Evolutionary conservation across 1,140 invertebrate species (phyloP).

Genomic region (Neodiprion fabricii): DNA sequence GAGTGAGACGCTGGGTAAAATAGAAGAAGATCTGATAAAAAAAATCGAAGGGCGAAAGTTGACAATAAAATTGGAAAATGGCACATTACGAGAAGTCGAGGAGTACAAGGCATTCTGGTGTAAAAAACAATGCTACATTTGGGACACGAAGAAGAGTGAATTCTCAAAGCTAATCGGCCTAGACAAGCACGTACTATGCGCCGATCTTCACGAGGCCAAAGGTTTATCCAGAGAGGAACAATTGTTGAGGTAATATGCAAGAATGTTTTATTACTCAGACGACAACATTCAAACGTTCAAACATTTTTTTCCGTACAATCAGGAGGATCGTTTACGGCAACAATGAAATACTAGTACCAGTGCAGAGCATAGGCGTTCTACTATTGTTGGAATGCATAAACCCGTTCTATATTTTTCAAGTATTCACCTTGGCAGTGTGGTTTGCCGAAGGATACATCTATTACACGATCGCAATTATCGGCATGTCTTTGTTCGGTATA

Average conservation of each 20-base stretch:
- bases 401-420: conserved; percentile 96
- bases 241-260: conserved; percentile 52
- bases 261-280: neutral
- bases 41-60: conserved; percentile 45
- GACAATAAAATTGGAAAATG: conserved; percentile 56
- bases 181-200: conserved; percentile 67
- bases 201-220: conserved; percentile 64
- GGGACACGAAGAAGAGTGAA: conserved; percentile 66
- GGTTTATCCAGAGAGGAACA: conserved; percentile 66
- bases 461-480: conserved; percentile 84
- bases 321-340: conserved; percentile 79
- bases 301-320: conserved; percentile 33
- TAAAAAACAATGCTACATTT: conserved; percentile 74
- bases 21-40: conserved; percentile 38
- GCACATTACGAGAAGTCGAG: conserved; percentile 46
- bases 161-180: conserved; percentile 73
- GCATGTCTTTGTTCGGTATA: conserved; percentile 88
- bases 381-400: conserved; percentile 85
- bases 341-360: conserved; percentile 82
- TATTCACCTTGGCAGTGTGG: conserved; percentile 85
- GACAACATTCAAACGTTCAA: conserved; percentile 19
- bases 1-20: conserved; percentile 10
- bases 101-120: conserved; percentile 66
- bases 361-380: conserved; percentile 74
- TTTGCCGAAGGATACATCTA: conserved; percentile 83